Evolutionary conservation across 2,797 vertebrate species (phyloP).

Genomic region (Aphelocoma californica): DNA sequence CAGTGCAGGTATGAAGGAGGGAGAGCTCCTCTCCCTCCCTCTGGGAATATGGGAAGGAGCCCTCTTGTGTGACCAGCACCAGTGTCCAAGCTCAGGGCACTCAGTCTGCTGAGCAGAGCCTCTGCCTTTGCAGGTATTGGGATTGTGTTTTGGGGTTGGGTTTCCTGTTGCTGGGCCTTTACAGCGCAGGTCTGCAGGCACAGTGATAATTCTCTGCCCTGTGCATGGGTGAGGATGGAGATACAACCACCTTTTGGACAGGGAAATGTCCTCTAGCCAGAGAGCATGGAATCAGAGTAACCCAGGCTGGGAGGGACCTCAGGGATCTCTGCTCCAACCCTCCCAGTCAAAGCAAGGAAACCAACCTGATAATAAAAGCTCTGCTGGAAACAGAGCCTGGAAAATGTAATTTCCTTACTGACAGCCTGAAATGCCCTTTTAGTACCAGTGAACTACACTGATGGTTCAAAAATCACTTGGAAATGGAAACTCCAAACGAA

Average conservation of each 20-base stretch:
- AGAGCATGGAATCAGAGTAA: background rate
- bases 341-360: background rate
- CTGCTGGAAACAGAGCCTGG: background rate
- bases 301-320: background rate
- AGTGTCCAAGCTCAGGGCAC: background rate
- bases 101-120: background rate
- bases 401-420: background rate
- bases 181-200: background rate
- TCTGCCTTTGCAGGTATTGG: background rate
- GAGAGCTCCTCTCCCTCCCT: background rate
- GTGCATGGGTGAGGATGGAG: background rate
- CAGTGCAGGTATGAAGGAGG: slow-evolving; percentile 63
- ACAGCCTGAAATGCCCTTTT: background rate
- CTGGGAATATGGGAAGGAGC: rapidly evolving
- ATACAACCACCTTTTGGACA: rapidly evolving
- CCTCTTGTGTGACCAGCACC: background rate
- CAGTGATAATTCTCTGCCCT: background rate
- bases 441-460: background rate
- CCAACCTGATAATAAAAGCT: background rate
- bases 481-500: background rate
- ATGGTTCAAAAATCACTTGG: background rate
- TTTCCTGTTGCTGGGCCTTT: background rate
- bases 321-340: background rate
- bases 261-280: background rate
- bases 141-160: background rate